Evolutionary conservation across 2,797 vertebrate genomes (phyloP).

Genomic region (Nannoperca obscura): DNA sequence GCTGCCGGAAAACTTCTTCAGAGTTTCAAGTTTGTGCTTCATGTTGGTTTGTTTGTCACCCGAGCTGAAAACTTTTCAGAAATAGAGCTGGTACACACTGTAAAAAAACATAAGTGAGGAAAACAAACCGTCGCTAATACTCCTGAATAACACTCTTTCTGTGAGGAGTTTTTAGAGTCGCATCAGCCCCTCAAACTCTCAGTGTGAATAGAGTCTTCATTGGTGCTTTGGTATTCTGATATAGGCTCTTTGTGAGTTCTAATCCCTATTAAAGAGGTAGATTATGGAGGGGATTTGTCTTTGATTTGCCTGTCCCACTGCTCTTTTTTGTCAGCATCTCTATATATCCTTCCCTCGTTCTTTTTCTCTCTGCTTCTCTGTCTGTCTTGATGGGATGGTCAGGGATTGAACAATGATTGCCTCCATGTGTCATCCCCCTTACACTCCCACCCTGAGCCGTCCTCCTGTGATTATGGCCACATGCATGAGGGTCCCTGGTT

Average conservation of each 20-base stretch:
- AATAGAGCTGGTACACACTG: constrained; percentile 26
- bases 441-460: constrained; percentile 63
- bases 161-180: constrained; percentile 40
- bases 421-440: constrained; percentile 72
- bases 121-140: constrained; percentile 12
- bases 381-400: constrained; percentile 69
- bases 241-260: constrained; percentile 77
- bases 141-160: constrained; percentile 21
- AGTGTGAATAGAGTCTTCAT: constrained; percentile 75
- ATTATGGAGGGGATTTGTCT: constrained; percentile 85
- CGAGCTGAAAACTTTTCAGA: constrained; percentile 66
- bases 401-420: constrained; percentile 73
- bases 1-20: constrained; percentile 67
- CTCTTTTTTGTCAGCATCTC: constrained; percentile 80
- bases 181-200: constrained; percentile 70
- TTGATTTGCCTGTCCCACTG: constrained; percentile 84
- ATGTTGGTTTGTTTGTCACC: constrained; percentile 56
- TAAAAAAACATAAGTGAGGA: constrained; percentile 27
- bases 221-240: constrained; percentile 79
- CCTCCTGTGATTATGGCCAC: constrained; percentile 82
- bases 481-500: constrained; percentile 83
- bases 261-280: constrained; percentile 86
- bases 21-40: constrained; percentile 61
- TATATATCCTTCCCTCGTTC: constrained; percentile 57
- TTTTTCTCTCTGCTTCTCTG: constrained; percentile 60